phyloP scores from a whole-genome alignment of 2,113 vertebrate genomes.

The Cebidichthys violaceus region DNA sequence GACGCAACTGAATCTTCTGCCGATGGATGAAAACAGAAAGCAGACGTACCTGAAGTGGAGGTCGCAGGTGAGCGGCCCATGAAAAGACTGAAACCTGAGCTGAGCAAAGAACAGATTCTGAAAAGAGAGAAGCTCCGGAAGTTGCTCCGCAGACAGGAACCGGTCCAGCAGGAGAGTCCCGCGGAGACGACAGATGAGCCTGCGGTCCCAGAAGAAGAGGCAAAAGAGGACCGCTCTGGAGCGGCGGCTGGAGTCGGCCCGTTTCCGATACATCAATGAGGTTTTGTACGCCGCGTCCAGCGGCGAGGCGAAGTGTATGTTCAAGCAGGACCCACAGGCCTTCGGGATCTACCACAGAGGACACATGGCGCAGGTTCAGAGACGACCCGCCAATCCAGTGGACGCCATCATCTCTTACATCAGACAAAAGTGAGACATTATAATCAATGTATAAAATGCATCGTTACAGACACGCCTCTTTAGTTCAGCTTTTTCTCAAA shows the following conservation, averaged over 20 bases:
- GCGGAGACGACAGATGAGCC: conserved; percentile 17
- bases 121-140: conserved; percentile 67
- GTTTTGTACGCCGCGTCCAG: conserved; percentile 89
- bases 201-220: not conserved
- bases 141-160: conserved; percentile 48
- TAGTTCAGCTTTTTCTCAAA: not conserved
- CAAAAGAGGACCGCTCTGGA: conserved; percentile 79
- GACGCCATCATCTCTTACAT: conserved; percentile 87
- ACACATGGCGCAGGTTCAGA: conserved; percentile 88
- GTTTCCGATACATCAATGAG: conserved; percentile 94
- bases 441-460: not conserved
- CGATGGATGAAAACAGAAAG: too few species aligned
- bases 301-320: conserved; percentile 85
- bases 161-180: not conserved
- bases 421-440: conserved; percentile 82
- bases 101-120: conserved; percentile 50
- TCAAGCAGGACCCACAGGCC: conserved; percentile 87
- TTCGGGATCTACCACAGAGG: conserved; percentile 91
- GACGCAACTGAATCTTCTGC: too few species aligned
- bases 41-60: not conserved
- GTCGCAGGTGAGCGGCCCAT: not conserved
- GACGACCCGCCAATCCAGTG: conserved; percentile 91
- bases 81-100: conserved; percentile 45
- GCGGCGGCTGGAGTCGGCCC: conserved; percentile 86
- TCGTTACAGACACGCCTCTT: not conserved